Evolutionary conservation across 2,797 vertebrate genomes (phyloP), one percentile per base, ranked within the genome.

Genomic region (Melanotaenia nigrans): DNA sequence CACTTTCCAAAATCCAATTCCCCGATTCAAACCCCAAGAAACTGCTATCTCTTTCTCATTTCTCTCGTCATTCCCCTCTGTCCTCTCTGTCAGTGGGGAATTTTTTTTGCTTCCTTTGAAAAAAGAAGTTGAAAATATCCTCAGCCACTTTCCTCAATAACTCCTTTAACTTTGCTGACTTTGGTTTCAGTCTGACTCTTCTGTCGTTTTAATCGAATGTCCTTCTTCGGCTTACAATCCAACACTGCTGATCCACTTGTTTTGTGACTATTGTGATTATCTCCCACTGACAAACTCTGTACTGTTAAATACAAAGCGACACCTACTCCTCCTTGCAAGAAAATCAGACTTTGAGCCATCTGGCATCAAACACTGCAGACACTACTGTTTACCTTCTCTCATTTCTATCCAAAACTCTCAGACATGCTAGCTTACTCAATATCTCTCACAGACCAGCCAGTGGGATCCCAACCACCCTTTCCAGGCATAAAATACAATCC

Each of bases 381-480:
- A 59, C 76, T 65, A 45, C 24, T 6, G 68, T 87, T 81, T 79
- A 73, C 78, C 61, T 82, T 83, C 81, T 89, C 85, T 89, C 81
- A 87, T 88, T 84, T 81, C 86, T 30, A 40, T 88, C 90, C 88
- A 90, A 85, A 88, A 85, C 78, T 85, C 81, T 85, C 38, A 40
- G 83, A 84, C 63, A 65, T 75, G 85, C 78, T 87, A 84, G 83
- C 73, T 86, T 74, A 77, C 81, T 78, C 72, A 57, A 61, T 89
- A 85, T 88, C 85, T 83, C 71, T 81, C 83, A 71, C 82, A 78
- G 79, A 87, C 70, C 87, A 90, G 85, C 84, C 81, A 77, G 81
- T 82, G 84, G 84, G 79, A 86, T 85, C 79, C 62, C 69, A 24
- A 77, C 30, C 56, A 55, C 67, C 45, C 72, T 42, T 81, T 74